phyloP scores from a whole-genome alignment of 2,113 vertebrate species.

The Myrmecobius fasciatus region DNA sequence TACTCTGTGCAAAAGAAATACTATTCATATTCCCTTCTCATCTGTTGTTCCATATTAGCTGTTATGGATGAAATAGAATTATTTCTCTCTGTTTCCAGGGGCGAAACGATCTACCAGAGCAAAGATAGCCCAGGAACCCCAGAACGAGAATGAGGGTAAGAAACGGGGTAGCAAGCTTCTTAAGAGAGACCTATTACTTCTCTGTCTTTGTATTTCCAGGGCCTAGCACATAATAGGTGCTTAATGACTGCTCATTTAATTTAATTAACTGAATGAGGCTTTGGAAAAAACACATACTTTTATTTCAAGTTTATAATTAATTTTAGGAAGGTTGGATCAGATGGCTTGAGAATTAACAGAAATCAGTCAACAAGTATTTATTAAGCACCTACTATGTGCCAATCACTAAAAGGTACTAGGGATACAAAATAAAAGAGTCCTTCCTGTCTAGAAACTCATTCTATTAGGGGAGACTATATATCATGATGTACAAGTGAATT shows the following conservation, averaged over 20 bases:
- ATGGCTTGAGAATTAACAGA: background rate
- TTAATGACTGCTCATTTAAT: background rate
- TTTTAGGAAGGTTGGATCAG: background rate
- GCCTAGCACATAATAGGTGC: background rate
- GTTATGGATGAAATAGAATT: background rate
- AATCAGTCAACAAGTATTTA: background rate
- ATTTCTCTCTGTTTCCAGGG: background rate
- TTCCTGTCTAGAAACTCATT: background rate
- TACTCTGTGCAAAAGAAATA: background rate
- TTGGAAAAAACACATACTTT: background rate
- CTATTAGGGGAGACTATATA: background rate
- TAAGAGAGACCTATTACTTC: background rate
- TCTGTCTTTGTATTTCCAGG: background rate
- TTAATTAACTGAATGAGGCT: background rate
- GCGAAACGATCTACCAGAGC: background rate
- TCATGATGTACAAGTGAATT: no score
- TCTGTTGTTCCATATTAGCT: background rate
- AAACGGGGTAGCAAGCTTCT: background rate
- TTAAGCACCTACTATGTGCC: background rate
- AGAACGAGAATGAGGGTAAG: background rate
- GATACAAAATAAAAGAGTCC: background rate
- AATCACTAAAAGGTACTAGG: background rate
- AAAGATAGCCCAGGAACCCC: background rate
- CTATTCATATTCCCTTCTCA: background rate
- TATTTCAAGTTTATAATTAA: background rate